Evolutionary conservation across 2,888 invertebrate species (phyloP), one percentile per base, ranked within the genome.

Genomic region (Andrena camellia): DNA sequence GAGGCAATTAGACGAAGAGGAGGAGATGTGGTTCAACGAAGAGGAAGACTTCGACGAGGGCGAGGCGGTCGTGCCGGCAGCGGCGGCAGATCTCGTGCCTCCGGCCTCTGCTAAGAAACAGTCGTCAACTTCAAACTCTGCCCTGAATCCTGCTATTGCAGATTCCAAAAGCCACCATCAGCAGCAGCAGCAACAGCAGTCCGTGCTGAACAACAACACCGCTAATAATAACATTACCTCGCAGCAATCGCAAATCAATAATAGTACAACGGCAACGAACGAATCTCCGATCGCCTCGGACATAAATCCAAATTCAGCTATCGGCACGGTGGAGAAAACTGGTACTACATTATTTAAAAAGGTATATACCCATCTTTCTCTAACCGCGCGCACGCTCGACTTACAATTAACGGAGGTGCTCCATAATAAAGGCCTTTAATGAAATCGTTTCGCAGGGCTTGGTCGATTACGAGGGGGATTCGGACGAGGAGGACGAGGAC

Each of bases 1-100:
- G 90, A 96, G 99, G 75, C 97, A 98, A 94, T 96, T 99, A 91
- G 99, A 99, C 87, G 99, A 99, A 92, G 99, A 99, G 90, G 99
- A 99, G 93, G 99, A 99, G 95, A 98, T 99, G 97, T 99, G 99
- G 99, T 99, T 99, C 94, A 98, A 99, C 93, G 98, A 99, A 91
- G 99, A 99, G 87, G 99, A 99, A 93, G 98, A 98, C 93, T 97
- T 97, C 86, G 97, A 98, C 83, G 98, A 98, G 92, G 97, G 97
- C 83, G 96, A 96, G 90, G 94, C 95, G 20, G 95, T 95, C 23
- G 94, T 95, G 35, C 95, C 95, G 26, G 94, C 94, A 29, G 91
- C 93, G 8, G 88, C 91, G 48, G 93, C 93, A 23, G 93, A 94
- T 86, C 88, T 94, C 50, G 94, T 94, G 50, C 93, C 94, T 33